These are phyloP conservation scores for Carapus acus DNA, from an alignment of 2,797 vertebrate species.

Conservation along the genomic window DNA sequence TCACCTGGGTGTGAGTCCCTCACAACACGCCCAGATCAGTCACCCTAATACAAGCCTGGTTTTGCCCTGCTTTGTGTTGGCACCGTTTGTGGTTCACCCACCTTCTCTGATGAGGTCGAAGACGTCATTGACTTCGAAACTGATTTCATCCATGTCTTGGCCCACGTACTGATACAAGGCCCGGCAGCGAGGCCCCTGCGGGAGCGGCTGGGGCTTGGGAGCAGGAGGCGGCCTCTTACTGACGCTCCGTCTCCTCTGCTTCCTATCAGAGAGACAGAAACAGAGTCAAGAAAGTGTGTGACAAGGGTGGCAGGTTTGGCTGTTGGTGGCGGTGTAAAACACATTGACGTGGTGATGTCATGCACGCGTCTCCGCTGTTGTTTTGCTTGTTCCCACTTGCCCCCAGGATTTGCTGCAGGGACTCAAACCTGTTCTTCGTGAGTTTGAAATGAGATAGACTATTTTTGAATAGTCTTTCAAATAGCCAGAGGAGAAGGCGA, in stretches of 20 bases:
- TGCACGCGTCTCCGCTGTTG: too few species aligned
- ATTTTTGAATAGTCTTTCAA: too few species aligned
- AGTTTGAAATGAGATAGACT: too few species aligned
- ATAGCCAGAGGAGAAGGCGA: too few species aligned
- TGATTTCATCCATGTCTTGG: slow-evolving; percentile 93
- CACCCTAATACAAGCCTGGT: not conserved
- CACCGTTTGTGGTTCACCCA: slow-evolving; percentile 44
- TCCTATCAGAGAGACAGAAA: slow-evolving; percentile 57
- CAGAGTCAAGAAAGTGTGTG: slow-evolving; percentile 1
- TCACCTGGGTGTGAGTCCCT: too few species aligned
- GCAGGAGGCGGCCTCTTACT: slow-evolving; percentile 80
- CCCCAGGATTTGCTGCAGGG: too few species aligned
- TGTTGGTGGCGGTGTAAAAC: too few species aligned
- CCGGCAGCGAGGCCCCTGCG: slow-evolving; percentile 73
- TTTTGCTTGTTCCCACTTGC: too few species aligned
- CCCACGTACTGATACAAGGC: slow-evolving; percentile 88
- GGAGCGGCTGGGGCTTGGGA: slow-evolving; percentile 76
- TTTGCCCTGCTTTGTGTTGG: not conserved
- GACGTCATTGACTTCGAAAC: slow-evolving; percentile 83
- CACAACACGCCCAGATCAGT: not conserved
- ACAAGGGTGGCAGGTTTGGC: too few species aligned
- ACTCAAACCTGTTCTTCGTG: too few species aligned
- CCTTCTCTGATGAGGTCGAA: slow-evolving; percentile 88
- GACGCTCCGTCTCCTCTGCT: slow-evolving; percentile 83
- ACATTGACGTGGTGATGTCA: too few species aligned